Conservation (phyloP, 2,888 invertebrate genomes). For the Xylota sylvarum region DNA sequence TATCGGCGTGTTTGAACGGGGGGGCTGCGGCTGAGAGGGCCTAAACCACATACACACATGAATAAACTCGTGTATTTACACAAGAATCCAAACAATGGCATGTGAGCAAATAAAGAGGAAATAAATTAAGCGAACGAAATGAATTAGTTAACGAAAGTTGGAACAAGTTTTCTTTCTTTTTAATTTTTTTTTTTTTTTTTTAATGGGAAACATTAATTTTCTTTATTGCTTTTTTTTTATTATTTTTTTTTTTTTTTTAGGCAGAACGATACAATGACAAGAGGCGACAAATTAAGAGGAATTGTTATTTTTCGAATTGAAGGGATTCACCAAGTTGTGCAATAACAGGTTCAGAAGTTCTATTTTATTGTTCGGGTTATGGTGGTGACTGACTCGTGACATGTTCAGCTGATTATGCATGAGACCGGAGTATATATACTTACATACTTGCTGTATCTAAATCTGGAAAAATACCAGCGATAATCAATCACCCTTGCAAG, state of each 20-base stretch:
- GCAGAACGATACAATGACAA: constrained; percentile 16
- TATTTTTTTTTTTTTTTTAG: not conserved
- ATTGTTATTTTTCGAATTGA: constrained; percentile 2
- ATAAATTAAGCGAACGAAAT: constrained; percentile 51
- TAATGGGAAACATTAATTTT: constrained; percentile 40
- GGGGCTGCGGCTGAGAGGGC: not conserved
- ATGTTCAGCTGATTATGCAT: constrained; percentile 2
- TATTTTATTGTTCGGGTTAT: not conserved
- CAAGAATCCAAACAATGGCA: constrained; percentile 51
- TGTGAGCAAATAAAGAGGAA: constrained; percentile 57
- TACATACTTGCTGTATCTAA: not conserved
- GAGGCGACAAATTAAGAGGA: constrained; percentile 32
- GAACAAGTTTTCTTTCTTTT: constrained; percentile 33
- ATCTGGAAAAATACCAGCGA: not conserved
- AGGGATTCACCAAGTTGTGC: constrained; percentile 13
- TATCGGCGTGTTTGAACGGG: not conserved
- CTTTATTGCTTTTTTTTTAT: not conserved
- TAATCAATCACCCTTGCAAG: no score
- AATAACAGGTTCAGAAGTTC: not conserved
- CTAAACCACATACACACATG: not conserved
- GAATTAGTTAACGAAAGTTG: constrained; percentile 49
- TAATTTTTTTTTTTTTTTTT: constrained; percentile 7
- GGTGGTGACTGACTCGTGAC: constrained; percentile 18
- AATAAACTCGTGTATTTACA: constrained; percentile 14
- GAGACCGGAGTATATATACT: no score